phyloP scores from a whole-genome alignment of 1,140 invertebrate genomes.

The Drosophila chauvacae region DNA sequence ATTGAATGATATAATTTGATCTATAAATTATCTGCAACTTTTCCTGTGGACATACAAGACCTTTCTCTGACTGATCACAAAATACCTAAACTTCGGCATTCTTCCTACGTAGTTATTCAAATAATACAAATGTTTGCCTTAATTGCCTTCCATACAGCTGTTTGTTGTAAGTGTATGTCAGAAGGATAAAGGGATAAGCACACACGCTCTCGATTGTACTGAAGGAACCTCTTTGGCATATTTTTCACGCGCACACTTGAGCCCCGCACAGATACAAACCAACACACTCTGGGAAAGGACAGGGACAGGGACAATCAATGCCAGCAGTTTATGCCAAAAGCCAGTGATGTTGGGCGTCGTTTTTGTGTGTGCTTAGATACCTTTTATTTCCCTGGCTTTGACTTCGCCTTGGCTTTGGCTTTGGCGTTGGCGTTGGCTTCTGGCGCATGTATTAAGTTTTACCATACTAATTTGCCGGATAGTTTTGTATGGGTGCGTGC shows the following conservation, averaged over 20 bases:
- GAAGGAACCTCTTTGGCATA: slow-evolving; percentile 48
- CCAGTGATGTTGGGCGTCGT: slow-evolving; percentile 52
- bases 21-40: not conserved
- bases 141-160: no score
- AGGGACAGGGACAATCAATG: slow-evolving; percentile 65
- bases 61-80: no score
- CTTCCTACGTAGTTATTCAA: not conserved
- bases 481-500: slow-evolving; percentile 52
- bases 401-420: slow-evolving; percentile 19
- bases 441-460: slow-evolving; percentile 72
- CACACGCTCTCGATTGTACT: slow-evolving; percentile 3
- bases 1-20: not conserved
- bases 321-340: slow-evolving; percentile 67
- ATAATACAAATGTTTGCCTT: not conserved
- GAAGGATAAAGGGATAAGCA: slow-evolving; percentile 13
- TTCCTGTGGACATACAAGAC: not conserved
- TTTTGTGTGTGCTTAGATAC: slow-evolving; percentile 35
- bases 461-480: slow-evolving; percentile 73
- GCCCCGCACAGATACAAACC: slow-evolving; percentile 12
- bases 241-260: slow-evolving; percentile 56
- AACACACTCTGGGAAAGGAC: not conserved
- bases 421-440: slow-evolving; percentile 27
- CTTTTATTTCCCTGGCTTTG: slow-evolving; percentile 45
- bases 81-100: no score
- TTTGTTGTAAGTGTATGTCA: slow-evolving; percentile 4